A percentile compares a stretch with the other conserved stretches of the same genome.
Evolutionary conservation across 1,140 invertebrate genomes (phyloP).

Genomic region (Cherax destructor): DNA sequence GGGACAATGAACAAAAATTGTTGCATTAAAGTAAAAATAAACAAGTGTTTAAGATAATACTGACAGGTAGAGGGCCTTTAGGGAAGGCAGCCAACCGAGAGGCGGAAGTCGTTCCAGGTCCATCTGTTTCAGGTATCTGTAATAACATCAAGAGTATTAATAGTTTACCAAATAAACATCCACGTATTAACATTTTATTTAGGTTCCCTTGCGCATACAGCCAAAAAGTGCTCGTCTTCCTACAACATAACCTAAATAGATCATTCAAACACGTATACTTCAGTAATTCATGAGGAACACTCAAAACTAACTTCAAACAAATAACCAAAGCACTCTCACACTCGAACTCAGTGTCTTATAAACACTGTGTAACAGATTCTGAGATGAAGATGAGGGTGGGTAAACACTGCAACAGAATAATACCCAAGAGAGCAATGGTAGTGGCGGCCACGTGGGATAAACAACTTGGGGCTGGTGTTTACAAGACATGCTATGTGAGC

Average conservation of each 20-base stretch:
- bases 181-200: too few species aligned
- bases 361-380: neutral
- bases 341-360: neutral
- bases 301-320: too few species aligned
- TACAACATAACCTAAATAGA: too few species aligned
- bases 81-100: slow-evolving; percentile 30
- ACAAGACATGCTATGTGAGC: neutral
- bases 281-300: too few species aligned
- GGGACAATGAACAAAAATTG: neutral
- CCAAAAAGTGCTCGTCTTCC: too few species aligned
- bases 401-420: neutral
- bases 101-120: slow-evolving; percentile 20
- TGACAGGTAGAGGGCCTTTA: slow-evolving; percentile 36
- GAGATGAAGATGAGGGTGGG: too few species aligned
- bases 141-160: neutral
- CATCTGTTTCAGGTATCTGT: slow-evolving; percentile 25
- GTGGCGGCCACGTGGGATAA: neutral
- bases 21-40: neutral
- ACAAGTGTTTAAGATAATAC: neutral
- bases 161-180: too few species aligned
- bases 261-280: too few species aligned
- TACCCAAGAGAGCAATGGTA: neutral
- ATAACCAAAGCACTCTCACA: neutral
- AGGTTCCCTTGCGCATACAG: too few species aligned
- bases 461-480: neutral